Base-by-base conservation (phyloP, 2,797 vertebrate genomes). In the Urosaurus nigricauda region DNA sequence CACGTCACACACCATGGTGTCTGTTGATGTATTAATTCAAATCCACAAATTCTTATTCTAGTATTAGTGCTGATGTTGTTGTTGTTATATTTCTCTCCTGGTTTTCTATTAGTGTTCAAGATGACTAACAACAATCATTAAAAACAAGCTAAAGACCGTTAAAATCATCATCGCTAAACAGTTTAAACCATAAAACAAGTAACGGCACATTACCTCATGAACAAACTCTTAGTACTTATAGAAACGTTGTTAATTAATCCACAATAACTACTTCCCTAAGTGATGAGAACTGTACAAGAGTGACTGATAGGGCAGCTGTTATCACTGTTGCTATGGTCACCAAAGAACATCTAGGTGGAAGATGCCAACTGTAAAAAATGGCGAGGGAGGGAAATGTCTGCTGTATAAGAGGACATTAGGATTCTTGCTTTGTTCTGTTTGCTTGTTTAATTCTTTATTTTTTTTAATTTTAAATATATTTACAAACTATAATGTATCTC, bases 321-420 rank as follows among this genome's bases (percentile, higher is more conserved):
- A 19, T 26, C 75, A 32, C 17, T n/a, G 84, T 89, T 77, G 84
- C 88, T 82, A 89, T 89, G 84, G 84, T 26, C 35, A 86, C 88
- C 88, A 82, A 63, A 85, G 88, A 81, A 89, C 70, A 51, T 47
- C 7, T n/a, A 65, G 40, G 16, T 19, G 56, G 11, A 19, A n/a
- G 71, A 82, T 17, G 26, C 37, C 70, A 86, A 86, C 71, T 9
- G 79, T 35, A 53, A 85, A 74, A n/a, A 75, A 75, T 26, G 58
- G 9, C 13, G 0, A 6, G 26, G 26, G 11, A 26, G 13, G 60
- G 3, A 71, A 35, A 56, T 29, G 47, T 16, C 86, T 80, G 35
- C 26, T 78, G 47, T 86, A 65, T 47, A 78, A 43, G 14, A 77
- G n/a, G 17, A 37, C 13, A 40, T 47, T 47, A 13, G 43, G 29